Conservation (phyloP, 2,113 vertebrate species). For the Rattus norvegicus region DNA sequence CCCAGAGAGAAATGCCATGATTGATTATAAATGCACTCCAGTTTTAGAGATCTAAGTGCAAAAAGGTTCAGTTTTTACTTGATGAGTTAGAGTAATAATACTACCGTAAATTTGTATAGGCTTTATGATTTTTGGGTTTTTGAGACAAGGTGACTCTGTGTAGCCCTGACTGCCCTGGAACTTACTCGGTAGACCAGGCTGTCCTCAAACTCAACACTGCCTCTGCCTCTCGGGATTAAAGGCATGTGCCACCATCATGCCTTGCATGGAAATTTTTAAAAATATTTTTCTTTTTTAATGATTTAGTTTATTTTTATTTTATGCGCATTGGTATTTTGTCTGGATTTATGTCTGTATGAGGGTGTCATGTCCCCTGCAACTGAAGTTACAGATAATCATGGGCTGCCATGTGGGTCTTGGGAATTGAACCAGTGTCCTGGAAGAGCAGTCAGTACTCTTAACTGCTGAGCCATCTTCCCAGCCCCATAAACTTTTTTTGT, state of each 20-base stretch:
- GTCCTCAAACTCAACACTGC: background rate
- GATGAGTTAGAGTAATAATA: slow-evolving; percentile 15
- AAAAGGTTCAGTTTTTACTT: slow-evolving; percentile 32
- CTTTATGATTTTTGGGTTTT: slow-evolving; percentile 21
- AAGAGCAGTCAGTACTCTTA: background rate
- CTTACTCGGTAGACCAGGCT: background rate
- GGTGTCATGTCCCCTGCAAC: background rate
- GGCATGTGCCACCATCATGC: background rate
- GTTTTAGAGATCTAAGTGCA: slow-evolving; percentile 41
- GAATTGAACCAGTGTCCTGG: background rate
- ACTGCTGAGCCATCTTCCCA: background rate
- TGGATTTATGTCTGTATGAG: background rate
- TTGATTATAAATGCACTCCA: slow-evolving; percentile 29
- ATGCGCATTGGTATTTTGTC: background rate
- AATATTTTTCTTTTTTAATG: background rate
- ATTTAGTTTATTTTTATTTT: background rate
- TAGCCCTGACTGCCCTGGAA: background rate
- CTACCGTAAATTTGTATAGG: slow-evolving; percentile 31
- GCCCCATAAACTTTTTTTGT: background rate
- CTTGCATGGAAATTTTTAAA: background rate
- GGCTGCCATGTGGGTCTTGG: background rate
- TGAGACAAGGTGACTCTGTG: background rate
- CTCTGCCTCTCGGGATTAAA: background rate
- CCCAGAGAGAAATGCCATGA: background rate
- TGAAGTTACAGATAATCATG: background rate